phyloP scores from a whole-genome alignment of 2,113 vertebrate genomes.

The Saguinus midas region DNA sequence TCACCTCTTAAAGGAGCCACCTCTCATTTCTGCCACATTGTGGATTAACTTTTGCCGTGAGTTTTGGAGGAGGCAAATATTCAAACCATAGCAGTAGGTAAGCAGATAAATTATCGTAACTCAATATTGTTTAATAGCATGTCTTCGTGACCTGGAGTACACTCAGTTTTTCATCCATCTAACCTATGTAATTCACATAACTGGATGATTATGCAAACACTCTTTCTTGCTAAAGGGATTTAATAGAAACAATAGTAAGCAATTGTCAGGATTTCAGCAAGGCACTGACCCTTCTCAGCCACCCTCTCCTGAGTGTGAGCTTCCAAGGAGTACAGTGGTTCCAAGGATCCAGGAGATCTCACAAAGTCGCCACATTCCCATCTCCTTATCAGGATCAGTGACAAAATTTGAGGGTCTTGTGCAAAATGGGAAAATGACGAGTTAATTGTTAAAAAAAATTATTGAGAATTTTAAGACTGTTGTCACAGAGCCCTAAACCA shows the following conservation, averaged over 20 bases:
- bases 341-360: not conserved
- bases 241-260: not conserved
- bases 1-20: not conserved
- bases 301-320: not conserved
- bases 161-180: not conserved
- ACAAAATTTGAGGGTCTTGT: not conserved
- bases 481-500: not conserved
- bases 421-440: not conserved
- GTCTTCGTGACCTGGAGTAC: not conserved
- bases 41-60: not conserved
- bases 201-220: not conserved
- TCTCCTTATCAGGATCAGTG: not conserved
- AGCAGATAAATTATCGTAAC: not conserved
- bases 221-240: not conserved
- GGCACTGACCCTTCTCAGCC: not conserved
- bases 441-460: not conserved
- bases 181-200: not conserved
- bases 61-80: not conserved
- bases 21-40: not conserved
- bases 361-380: not conserved
- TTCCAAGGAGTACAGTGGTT: not conserved
- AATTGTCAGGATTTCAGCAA: not conserved
- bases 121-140: not conserved
- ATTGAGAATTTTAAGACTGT: not conserved
- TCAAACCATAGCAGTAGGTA: not conserved